Percentiles rank a stretch among this genome's conserved stretches.
Conservation (phyloP, 2,888 invertebrate species). For the Drosophila mercatorum region DNA sequence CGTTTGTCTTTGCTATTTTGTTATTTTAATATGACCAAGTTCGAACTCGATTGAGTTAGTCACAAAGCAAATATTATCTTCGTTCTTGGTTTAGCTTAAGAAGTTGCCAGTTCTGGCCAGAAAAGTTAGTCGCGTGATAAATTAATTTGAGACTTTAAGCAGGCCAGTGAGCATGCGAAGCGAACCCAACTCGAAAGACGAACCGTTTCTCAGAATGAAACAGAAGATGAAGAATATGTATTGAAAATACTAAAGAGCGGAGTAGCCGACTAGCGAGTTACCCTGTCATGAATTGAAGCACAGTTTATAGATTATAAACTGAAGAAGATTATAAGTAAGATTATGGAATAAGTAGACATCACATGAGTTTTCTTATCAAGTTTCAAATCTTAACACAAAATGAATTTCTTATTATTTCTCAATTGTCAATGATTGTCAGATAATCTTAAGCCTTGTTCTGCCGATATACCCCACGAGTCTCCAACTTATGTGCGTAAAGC, state of each 20-base stretch:
- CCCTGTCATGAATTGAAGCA: background rate
- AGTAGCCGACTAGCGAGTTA: background rate
- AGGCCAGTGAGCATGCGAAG: conserved; percentile 52
- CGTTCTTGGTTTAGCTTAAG: conserved; percentile 12
- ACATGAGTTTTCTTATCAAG: too few relatives aligned
- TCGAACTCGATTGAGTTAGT: background rate
- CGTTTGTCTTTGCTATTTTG: background rate
- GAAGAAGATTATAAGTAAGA: too few relatives aligned
- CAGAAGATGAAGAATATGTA: conserved; percentile 24
- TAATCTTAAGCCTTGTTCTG: too few relatives aligned
- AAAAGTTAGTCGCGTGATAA: conserved; percentile 62
- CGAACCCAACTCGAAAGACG: conserved; percentile 44
- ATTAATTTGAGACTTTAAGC: conserved; percentile 73
- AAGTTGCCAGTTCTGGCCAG: conserved; percentile 31
- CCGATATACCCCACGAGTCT: background rate
- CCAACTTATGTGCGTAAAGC: background rate
- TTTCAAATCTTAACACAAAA: too few relatives aligned
- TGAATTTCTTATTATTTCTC: too few relatives aligned
- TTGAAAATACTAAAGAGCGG: background rate
- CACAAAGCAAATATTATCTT: conserved; percentile 2
- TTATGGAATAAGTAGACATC: too few relatives aligned
- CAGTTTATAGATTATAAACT: too few relatives aligned
- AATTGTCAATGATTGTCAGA: too few relatives aligned
- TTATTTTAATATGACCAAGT: background rate
- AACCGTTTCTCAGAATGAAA: conserved; percentile 51